Evolutionary conservation across 2,888 invertebrate species (phyloP).

Genomic region (Stramonita haemastoma): DNA sequence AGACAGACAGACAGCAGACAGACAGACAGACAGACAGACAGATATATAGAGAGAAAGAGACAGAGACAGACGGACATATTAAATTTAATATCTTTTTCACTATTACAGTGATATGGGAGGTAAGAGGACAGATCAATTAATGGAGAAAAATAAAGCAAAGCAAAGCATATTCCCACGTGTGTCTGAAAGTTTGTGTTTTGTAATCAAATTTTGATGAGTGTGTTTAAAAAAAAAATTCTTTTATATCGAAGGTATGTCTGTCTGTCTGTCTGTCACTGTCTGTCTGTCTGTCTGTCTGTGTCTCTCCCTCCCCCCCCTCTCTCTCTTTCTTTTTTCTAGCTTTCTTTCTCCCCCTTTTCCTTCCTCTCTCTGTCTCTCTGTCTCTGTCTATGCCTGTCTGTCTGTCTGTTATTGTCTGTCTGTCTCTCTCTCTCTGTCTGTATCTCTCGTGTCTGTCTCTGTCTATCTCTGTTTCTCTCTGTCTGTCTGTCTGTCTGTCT

Average conservation of each 20-base stretch:
- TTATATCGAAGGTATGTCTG: no score
- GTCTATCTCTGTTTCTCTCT: neutral
- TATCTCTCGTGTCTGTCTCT: neutral
- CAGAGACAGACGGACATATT: neutral
- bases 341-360: neutral
- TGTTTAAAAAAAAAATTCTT: no score
- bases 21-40: constrained; percentile 2
- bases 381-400: no score
- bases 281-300: neutral
- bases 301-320: no score
- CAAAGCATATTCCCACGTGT: no score
- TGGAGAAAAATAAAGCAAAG: no score
- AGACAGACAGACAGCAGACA: neutral
- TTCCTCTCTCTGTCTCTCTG: neutral
- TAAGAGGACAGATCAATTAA: no score
- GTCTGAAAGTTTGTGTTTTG: no score
- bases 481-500: neutral
- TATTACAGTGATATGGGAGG: no score
- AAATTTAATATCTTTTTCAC: no score
- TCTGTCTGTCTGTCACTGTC: neutral
- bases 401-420: constrained; percentile 6
- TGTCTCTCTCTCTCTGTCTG: neutral
- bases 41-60: neutral
- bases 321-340: neutral
- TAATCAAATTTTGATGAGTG: no score